Base-by-base conservation (phyloP, 2,113 vertebrate species). In the Alosa alosa region DNA sequence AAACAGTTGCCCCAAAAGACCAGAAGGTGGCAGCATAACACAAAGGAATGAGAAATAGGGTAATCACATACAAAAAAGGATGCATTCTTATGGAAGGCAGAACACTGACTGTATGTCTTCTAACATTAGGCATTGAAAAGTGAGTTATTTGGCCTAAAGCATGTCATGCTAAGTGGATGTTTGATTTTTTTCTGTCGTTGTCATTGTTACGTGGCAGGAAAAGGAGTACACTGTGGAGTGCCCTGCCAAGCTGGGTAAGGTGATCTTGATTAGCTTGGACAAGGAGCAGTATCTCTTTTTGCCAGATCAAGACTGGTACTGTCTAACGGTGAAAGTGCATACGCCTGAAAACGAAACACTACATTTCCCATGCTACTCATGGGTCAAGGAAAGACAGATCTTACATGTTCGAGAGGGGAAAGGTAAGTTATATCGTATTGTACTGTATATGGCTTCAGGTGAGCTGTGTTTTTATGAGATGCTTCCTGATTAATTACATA, bases 281-380 rank as follows among this genome's bases (percentile, higher is more conserved):
- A 95, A 95, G 85, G 89, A 93, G 45, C 82, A 89, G 0, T 84
- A 72, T 20, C 57, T 90, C 0, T 0, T 68, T 52, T 36, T 91
- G 31, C 68, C 52, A 1, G 93, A 95, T 36, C 86, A 95, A 39
- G 90, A 93, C 84, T 95, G 94, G 94, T 95, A 91, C 89, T 94
- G 94, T 88, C 90, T 90, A 45, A 90, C 88, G 86, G 85, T 95
- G 1, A 86, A 57, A 18, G 93, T 94, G 85, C 91, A 55, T 0
- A 91, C 92, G 15, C 93, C 92, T 1, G 91, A 93, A 2, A 88
- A 88, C 22, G 90, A 92, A 0, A 78, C 9, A 1, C 8, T 90
- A 6, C 84, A 91, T 50, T 95, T 95, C 86, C 94, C 94, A 81
- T 95, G 94, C 84, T 90, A 94, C 89, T 89, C 89, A 78, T 95